These are phyloP conservation scores for Eulemur mongoz DNA, from an alignment of 2,797 vertebrate genomes.

Conservation along the genomic window DNA sequence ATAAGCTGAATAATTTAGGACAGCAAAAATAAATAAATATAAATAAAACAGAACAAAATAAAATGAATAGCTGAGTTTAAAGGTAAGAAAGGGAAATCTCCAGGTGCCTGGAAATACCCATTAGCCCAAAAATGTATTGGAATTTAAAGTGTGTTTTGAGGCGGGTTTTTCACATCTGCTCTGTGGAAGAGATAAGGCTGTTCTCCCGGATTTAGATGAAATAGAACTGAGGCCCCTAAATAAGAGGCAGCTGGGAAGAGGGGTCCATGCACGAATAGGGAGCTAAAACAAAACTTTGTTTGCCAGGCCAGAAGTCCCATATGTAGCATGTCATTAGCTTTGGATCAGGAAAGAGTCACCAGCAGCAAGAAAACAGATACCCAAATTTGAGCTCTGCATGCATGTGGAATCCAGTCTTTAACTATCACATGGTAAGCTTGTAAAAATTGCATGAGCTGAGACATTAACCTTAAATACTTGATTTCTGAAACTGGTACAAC, in stretches of 20 bases:
- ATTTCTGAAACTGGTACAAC: not conserved
- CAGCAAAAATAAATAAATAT: not conserved
- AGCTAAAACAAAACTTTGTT: not conserved
- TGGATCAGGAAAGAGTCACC: not conserved
- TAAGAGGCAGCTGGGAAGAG: not conserved
- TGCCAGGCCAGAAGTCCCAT: not conserved
- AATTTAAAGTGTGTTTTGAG: not conserved
- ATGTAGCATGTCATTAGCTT: not conserved
- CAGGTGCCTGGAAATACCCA: not conserved
- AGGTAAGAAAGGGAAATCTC: not conserved
- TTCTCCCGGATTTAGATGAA: not conserved
- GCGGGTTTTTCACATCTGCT: not conserved
- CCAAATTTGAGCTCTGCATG: not conserved
- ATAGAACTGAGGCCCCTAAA: not conserved
- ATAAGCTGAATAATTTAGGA: not conserved
- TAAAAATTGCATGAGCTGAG: not conserved
- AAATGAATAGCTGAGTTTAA: not conserved
- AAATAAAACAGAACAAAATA: not conserved
- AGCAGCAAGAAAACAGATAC: not conserved
- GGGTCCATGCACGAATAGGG: accelerated
- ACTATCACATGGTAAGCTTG: not conserved
- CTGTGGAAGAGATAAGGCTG: not conserved
- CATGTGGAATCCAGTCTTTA: not conserved
- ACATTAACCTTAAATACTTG: not conserved
- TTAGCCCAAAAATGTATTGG: not conserved